Percentiles rank a stretch among this genome's conserved stretches.
Evolutionary conservation across 2,888 invertebrate species (phyloP).

Genomic region (Ophion slaviceki): DNA sequence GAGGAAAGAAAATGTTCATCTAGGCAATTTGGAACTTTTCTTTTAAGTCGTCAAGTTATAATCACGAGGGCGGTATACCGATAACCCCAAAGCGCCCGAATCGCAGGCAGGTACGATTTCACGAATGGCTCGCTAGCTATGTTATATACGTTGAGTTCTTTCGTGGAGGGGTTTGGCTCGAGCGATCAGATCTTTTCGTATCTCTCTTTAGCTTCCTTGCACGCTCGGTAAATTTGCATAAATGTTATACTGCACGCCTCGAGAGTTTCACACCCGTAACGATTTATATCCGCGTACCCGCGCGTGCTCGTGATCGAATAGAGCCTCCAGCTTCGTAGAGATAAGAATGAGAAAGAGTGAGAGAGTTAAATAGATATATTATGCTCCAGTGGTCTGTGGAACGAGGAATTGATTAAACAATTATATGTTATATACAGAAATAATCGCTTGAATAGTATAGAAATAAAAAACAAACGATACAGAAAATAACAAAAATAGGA

Average conservation of each 20-base stretch:
- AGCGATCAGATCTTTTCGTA: conserved; percentile 15
- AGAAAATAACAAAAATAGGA: no score
- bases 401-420: no score
- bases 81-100: no score
- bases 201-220: conserved; percentile 11
- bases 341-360: conserved; percentile 6
- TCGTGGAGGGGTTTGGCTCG: conserved; percentile 1
- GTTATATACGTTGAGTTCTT: background rate
- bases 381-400: no score
- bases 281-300: conserved; percentile 65
- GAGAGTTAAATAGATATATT: background rate
- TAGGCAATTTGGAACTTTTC: no score
- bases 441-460: no score
- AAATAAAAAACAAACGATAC: no score
- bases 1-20: no score
- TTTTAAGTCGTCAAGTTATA: no score
- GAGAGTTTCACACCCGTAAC: conserved; percentile 68
- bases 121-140: background rate
- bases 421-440: no score
- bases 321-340: conserved; percentile 45
- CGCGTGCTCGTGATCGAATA: conserved; percentile 56
- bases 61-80: no score
- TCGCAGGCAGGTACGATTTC: background rate
- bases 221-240: conserved; percentile 61
- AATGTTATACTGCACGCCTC: conserved; percentile 44